These are phyloP conservation scores for Labroides dimidiatus DNA, from an alignment of 2,797 vertebrate genomes.

Conservation along the genomic window DNA sequence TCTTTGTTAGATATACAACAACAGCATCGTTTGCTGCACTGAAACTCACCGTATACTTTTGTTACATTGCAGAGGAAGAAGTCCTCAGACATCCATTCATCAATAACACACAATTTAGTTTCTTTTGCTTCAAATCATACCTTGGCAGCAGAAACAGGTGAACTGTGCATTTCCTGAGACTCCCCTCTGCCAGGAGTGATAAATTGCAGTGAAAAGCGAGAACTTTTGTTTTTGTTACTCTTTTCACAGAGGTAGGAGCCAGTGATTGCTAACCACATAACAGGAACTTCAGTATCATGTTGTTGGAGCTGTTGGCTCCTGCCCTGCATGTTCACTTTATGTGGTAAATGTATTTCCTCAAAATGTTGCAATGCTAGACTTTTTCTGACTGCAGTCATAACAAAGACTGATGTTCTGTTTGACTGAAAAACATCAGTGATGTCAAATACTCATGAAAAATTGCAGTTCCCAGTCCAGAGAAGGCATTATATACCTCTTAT, in stretches of 20 bases:
- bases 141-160: constrained; percentile 3
- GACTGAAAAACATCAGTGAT: constrained; percentile 4
- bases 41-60: not conserved
- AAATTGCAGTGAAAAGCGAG: constrained; percentile 14
- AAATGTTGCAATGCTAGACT: constrained; percentile 23
- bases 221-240: constrained; percentile 16
- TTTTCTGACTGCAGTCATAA: constrained; percentile 19
- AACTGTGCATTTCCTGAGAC: constrained; percentile 6
- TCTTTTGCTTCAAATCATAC: not conserved
- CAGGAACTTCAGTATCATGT: constrained; percentile 3
- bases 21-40: not conserved
- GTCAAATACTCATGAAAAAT: too few relatives aligned
- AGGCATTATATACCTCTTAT: too few relatives aligned
- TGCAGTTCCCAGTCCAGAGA: too few relatives aligned
- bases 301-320: constrained; percentile 10
- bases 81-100: constrained; percentile 6
- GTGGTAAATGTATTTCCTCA: not conserved
- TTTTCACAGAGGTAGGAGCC: constrained; percentile 5
- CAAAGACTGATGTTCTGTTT: constrained; percentile 2
- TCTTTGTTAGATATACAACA: too few relatives aligned
- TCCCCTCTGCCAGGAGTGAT: constrained; percentile 16
- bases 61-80: not conserved
- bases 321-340: not conserved
- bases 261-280: constrained; percentile 9
- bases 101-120: not conserved